These are phyloP conservation scores for Odocoileus virginianus DNA, from an alignment of 2,113 vertebrate genomes.

Conservation along the genomic window DNA sequence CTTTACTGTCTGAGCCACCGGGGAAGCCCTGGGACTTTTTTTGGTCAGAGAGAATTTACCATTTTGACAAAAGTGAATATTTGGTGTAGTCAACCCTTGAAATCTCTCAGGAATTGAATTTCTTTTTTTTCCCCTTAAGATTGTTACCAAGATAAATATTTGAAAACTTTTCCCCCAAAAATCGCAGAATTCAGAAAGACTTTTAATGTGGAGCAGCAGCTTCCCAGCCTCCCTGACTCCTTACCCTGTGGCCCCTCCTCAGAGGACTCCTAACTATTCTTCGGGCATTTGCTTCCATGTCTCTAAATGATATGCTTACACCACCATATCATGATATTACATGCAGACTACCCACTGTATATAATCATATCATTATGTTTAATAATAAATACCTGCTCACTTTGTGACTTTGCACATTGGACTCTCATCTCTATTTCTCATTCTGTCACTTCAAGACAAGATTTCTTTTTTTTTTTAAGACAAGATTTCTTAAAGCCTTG, in stretches of 20 bases:
- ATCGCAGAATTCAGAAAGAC: neutral
- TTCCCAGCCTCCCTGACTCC: neutral
- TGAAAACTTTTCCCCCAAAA: accelerated
- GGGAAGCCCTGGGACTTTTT: neutral
- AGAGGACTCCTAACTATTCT: neutral
- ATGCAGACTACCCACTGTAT: neutral
- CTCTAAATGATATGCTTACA: neutral
- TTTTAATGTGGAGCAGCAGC: neutral
- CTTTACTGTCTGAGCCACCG: neutral
- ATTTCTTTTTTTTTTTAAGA: neutral
- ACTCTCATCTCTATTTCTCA: neutral
- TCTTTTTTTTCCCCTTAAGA: neutral
- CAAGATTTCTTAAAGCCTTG: neutral
- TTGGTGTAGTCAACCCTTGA: neutral
- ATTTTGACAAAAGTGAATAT: neutral
- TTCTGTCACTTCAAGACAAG: neutral
- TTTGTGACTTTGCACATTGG: neutral
- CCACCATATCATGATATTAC: neutral
- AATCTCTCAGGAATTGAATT: neutral
- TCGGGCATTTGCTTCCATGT: neutral
- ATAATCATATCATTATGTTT: neutral
- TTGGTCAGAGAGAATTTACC: neutral
- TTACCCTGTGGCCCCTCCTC: neutral
- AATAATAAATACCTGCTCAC: neutral
- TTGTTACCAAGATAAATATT: neutral